Base-by-base conservation (phyloP, 2,888 invertebrate genomes). In the Tiphia femorata region DNA sequence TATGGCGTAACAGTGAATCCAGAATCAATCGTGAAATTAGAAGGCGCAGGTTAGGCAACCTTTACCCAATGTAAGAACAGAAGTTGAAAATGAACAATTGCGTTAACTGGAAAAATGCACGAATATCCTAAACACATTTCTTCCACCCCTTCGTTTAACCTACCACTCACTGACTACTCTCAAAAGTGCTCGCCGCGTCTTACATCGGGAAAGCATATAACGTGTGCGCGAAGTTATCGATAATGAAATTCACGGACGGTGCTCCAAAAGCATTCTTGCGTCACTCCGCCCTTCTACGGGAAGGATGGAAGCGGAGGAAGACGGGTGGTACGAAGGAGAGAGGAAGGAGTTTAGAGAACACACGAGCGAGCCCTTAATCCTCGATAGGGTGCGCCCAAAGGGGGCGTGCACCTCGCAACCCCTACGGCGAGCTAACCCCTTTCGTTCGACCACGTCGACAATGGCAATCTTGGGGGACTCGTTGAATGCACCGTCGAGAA, bases 371-470 rank as follows among this genome's bases (percentile, higher is more conserved):
- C 23, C 20, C 29, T 29, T 46, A 33, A 46, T 29, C 33, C 30
- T 8, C 20, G 19, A 30, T 21, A 49, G 64, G 54, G 64, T 53
- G 53, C 56, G 30, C 49, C 48, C 59, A 64, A 62, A 64, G 59
- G 64, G 68, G 75, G 75, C 75, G 75, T 75, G 71, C 65, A 73
- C 68, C 49, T 49, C 16, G 60, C 49, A 48, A 58, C 52, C 62
- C 64, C 51, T 43, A 58, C 47, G 52, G 48, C 58, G 29, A 25
- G 44, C 52, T 56, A 33, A 69, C 62, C 72, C 72, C 72, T 70
- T 72, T 72, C 37, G 42, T 49, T n/a, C 58, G 42, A 35, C 40
- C 43, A 16, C 16, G 14, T 29, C 40, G 57, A 54, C 51, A 40
- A 54, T 41, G 56, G 57, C 53, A 52, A 68, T 68, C 64, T 46